These are phyloP conservation scores for Emydura subglobosa DNA, from an alignment of 2,113 vertebrate genomes.

Conservation along the genomic window DNA sequence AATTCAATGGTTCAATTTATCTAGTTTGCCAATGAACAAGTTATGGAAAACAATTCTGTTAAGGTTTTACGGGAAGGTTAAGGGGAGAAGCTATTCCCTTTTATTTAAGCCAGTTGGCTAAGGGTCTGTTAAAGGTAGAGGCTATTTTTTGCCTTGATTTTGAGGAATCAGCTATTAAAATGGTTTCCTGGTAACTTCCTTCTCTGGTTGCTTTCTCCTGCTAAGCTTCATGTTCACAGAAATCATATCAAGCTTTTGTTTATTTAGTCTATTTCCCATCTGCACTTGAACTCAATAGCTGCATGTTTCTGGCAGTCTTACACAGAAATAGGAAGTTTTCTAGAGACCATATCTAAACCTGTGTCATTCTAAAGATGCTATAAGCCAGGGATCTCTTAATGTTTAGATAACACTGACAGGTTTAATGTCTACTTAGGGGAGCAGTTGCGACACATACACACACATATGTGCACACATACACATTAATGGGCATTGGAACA, in stretches of 20 bases:
- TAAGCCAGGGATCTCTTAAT: neutral
- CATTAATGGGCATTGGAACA: too few relatives aligned
- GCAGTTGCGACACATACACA: neutral
- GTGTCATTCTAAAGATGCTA: neutral
- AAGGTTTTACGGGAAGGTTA: neutral
- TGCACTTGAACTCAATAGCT: neutral
- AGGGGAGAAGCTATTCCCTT: neutral
- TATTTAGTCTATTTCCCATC: neutral
- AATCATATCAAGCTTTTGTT: neutral
- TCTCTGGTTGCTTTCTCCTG: neutral
- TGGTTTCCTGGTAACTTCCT: neutral
- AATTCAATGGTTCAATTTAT: neutral
- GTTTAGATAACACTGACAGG: neutral
- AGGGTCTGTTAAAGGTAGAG: neutral
- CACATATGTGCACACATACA: too few relatives aligned
- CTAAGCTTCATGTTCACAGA: neutral
- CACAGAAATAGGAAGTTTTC: neutral
- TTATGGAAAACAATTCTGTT: neutral
- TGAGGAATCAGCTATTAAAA: neutral
- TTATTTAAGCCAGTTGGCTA: neutral
- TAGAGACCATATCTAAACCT: neutral
- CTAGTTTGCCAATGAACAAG: neutral
- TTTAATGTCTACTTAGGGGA: neutral
- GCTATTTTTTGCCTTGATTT: neutral
- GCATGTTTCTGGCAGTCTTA: neutral